These are phyloP conservation scores for Spongilla lacustris DNA, from an alignment of 37 sponge, comb jelly and placozoan species.

Conservation along the genomic window DNA sequence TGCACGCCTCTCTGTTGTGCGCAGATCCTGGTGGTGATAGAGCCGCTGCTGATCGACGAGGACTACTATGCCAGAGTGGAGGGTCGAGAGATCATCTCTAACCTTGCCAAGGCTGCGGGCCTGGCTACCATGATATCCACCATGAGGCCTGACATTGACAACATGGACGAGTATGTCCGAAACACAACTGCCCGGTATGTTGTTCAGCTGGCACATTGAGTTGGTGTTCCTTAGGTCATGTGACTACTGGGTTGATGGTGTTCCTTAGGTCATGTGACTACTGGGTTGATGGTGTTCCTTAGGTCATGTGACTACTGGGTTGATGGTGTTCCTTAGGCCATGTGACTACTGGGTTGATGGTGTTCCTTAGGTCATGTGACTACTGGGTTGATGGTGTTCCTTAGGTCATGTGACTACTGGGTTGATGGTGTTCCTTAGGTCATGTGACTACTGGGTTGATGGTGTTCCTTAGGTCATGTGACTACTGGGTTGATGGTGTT, in stretches of 20 bases:
- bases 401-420: too few relatives aligned
- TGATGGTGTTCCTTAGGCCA: too few relatives aligned
- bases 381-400: too few relatives aligned
- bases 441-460: too few relatives aligned
- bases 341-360: too few relatives aligned
- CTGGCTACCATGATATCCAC: constrained; percentile 99
- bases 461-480: too few relatives aligned
- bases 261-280: neutral
- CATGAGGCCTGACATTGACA: constrained; percentile 99
- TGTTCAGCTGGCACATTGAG: too few relatives aligned
- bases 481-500: too few relatives aligned
- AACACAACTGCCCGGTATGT: constrained; percentile 97
- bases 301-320: too few relatives aligned
- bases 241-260: neutral
- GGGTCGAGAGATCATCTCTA: constrained; percentile 98
- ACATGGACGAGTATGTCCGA: constrained; percentile 98
- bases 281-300: too few relatives aligned
- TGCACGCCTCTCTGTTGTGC: neutral
- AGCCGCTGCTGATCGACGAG: constrained; percentile 98
- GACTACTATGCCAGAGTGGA: constrained; percentile 99
- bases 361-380: too few relatives aligned
- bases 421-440: too few relatives aligned
- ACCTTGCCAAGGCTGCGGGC: constrained; percentile 99
- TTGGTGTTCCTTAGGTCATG: neutral
- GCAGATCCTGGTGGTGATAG: constrained; percentile 97